These are phyloP conservation scores for Oeneis ivallda DNA, from an alignment of 2,888 invertebrate species.

Conservation along the genomic window DNA sequence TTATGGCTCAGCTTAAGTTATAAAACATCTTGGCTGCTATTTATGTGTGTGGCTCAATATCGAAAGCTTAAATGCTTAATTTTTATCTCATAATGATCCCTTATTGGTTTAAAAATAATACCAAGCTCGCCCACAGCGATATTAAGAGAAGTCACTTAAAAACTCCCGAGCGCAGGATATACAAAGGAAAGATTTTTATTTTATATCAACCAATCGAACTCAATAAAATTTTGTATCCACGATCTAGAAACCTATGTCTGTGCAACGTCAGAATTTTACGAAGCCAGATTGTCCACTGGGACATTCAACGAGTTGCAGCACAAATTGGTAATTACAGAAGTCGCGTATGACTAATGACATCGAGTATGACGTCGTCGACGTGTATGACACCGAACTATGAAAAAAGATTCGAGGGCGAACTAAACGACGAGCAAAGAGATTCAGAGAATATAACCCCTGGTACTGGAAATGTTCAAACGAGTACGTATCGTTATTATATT, in stretches of 20 bases:
- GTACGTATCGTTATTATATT: conserved; percentile 32
- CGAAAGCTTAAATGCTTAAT: conserved; percentile 23
- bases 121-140: conserved; percentile 8
- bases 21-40: conserved; percentile 24
- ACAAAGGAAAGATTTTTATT: background rate
- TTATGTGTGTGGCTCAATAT: conserved; percentile 24
- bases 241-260: no score
- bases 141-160: background rate
- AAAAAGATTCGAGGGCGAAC: background rate
- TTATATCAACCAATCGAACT: no score
- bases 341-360: no score
- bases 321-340: no score
- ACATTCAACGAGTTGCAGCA: no score
- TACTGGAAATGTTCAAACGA: conserved; percentile 17
- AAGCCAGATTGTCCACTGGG: no score
- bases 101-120: conserved; percentile 18
- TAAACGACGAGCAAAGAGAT: background rate
- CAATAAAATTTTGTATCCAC: no score
- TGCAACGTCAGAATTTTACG: no score
- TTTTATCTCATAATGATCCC: conserved; percentile 14
- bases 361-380: no score
- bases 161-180: background rate
- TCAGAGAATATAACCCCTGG: background rate
- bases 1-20: conserved; percentile 28
- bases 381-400: no score